Conservation (phyloP, 2,113 vertebrate species). For the Pantherophis guttatus region DNA sequence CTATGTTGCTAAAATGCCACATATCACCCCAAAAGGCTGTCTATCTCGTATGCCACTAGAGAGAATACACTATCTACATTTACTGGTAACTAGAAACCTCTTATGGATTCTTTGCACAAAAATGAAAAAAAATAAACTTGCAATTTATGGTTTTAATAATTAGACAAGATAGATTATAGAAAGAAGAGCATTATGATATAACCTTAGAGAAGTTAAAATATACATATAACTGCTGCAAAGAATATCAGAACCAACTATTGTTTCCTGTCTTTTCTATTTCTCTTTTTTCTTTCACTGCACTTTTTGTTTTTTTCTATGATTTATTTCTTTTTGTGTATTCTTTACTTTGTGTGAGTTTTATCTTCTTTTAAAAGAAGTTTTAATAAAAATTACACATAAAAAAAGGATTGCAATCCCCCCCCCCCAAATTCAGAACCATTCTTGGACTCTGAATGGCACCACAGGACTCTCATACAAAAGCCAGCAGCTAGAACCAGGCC, state of each 20-base stretch:
- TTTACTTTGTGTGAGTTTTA: not conserved
- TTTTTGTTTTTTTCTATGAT: not conserved
- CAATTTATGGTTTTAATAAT: not conserved
- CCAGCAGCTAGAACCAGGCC: not conserved
- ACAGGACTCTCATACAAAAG: not conserved
- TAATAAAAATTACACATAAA: not conserved
- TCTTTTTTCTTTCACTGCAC: not conserved
- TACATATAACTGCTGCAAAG: not conserved
- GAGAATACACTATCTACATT: not conserved
- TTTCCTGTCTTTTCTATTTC: not conserved
- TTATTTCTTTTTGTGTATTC: not conserved
- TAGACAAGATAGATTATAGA: not conserved
- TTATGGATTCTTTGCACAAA: not conserved
- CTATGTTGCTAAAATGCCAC: not conserved
- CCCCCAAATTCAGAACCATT: not conserved
- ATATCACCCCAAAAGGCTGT: not conserved
- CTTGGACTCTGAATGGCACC: not conserved
- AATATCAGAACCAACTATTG: not conserved
- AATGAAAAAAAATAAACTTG: not conserved
- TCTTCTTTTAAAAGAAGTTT: not conserved
- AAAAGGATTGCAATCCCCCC: not conserved
- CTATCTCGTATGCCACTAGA: not conserved
- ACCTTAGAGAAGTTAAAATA: not conserved
- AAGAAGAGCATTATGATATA: not conserved
- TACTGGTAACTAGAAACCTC: not conserved